Evolutionary conservation across 2,113 vertebrate species (phyloP).

Genomic region (Siniperca chuatsi): DNA sequence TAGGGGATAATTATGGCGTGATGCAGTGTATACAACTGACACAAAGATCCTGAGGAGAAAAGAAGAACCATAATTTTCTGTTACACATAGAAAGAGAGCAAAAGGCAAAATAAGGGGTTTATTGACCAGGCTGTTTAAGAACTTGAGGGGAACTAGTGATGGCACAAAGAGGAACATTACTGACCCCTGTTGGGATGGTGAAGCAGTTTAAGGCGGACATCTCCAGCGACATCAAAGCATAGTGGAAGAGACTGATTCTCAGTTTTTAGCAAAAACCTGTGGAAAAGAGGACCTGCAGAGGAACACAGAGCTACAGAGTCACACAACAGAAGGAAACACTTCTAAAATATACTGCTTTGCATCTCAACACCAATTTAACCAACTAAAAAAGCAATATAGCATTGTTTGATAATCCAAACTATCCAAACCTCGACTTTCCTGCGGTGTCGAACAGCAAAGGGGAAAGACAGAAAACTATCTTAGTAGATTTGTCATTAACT

Average conservation of each 20-base stretch:
- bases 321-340: slow-evolving; percentile 12
- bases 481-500: no score
- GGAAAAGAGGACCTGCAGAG: slow-evolving; percentile 17
- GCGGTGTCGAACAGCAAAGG: not conserved
- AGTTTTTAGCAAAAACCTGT: slow-evolving; percentile 72
- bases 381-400: not conserved
- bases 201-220: slow-evolving; percentile 67
- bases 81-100: not conserved
- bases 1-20: no score
- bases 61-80: no score
- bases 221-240: slow-evolving; percentile 72
- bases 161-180: slow-evolving; percentile 12
- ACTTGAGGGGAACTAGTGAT: not conserved
- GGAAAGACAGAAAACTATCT: no score
- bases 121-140: not conserved
- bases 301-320: slow-evolving; percentile 8
- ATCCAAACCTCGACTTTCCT: not conserved
- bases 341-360: not conserved
- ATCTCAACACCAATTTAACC: not conserved
- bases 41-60: no score
- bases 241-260: slow-evolving; percentile 61
- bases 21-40: no score
- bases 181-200: slow-evolving; percentile 69
- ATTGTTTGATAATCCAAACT: not conserved
- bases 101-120: not conserved